Base-by-base conservation (phyloP, 2,888 invertebrate species). In the Parnassius smintheus region DNA sequence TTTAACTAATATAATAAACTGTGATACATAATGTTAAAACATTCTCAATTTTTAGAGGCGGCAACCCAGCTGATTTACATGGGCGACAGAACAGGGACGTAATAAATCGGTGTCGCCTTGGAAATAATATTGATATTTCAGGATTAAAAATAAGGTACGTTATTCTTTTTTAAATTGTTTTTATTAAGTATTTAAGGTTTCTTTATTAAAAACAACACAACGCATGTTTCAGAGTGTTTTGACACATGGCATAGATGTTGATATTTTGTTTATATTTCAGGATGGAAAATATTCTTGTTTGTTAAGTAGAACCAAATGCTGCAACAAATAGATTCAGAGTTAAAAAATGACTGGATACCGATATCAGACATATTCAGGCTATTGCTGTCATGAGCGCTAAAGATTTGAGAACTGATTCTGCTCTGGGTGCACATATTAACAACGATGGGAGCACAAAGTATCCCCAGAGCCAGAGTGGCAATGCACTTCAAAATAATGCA, bases 41-140 rank as follows among this genome's bases (percentile, higher is more conserved):
- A 35, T 35, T 13, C 49, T 13, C 8, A 12, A 46, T 57, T 66
- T 67, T 65, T 67, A 63, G 66, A 64, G 44, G 50, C 60, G 75
- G 80, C 73, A 85, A 85, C 81, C 79, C 74, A 68, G 65, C 59
- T 64, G 70, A 69, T 69, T 68, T 70, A 73, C 69, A 83, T 83
- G 81, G 84, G 78, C 78, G 82, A 86, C 78, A 75, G 76, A 70
- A 78, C 77, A 80, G 73, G 78, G 80, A 82, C 83, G 87, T 85
- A 87, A 80, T 90, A 88, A 83, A 89, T 89, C 89, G 86, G 83
- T 89, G 88, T 91, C 86, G 86, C 90, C 90, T 84, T 85, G 90
- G 90, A 88, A 88, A 91, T 91, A 85, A 67, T 88, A 91, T 90
- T 83, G 90, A 91, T 90, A 78, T 86, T 82, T 80, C 75, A 64